phyloP scores from a whole-genome alignment of 2,888 invertebrate genomes.

The Drosophila engyochracea region DNA sequence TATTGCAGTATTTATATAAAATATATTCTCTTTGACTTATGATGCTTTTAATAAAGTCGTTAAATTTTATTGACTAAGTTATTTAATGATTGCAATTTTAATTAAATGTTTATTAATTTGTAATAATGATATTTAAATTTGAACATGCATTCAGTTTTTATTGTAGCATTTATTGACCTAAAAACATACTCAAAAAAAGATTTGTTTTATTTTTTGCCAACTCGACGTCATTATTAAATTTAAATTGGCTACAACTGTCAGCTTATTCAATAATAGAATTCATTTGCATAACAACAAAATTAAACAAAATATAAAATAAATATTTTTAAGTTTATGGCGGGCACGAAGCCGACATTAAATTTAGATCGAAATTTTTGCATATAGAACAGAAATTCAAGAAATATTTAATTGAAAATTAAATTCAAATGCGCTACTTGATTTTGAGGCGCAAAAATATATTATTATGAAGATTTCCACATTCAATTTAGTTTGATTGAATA shows the following conservation, averaged over 20 bases:
- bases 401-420: neutral
- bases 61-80: neutral
- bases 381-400: neutral
- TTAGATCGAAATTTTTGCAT: neutral
- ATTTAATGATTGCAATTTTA: neutral
- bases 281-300: constrained; percentile 15
- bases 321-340: constrained; percentile 1
- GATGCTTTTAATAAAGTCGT: neutral
- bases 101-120: neutral
- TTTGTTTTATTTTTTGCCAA: neutral
- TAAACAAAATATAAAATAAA: neutral
- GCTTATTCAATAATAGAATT: constrained; percentile 6
- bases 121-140: neutral
- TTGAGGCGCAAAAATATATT: neutral
- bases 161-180: neutral
- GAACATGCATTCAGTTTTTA: neutral
- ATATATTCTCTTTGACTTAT: neutral
- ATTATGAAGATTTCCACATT: neutral
- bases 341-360: neutral
- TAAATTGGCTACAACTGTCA: constrained; percentile 4
- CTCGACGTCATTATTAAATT: constrained; percentile 4
- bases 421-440: neutral
- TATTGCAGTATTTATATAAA: too few relatives aligned
- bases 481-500: neutral
- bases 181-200: neutral